Percentiles rank a stretch among this genome's conserved stretches.
phyloP scores from a whole-genome alignment of 2,113 vertebrate genomes.

The Menidia beryllina region DNA sequence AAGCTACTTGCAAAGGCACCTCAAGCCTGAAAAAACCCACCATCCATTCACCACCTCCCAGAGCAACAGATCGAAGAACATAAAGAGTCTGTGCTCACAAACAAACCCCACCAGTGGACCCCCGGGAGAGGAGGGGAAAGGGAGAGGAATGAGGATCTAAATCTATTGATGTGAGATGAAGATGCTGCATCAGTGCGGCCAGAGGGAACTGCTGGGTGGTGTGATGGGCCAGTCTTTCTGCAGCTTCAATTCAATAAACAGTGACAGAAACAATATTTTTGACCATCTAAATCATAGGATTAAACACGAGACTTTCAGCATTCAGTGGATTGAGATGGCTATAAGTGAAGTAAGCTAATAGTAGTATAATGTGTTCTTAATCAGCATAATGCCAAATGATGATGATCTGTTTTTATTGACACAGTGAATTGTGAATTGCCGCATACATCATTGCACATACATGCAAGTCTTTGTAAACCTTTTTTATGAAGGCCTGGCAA shows the following conservation, averaged over 20 bases:
- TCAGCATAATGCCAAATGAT: too few species aligned
- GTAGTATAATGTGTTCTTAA: too few species aligned
- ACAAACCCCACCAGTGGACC: slow-evolving; percentile 64
- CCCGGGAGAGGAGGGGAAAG: slow-evolving; percentile 57
- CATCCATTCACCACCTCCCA: slow-evolving; percentile 52
- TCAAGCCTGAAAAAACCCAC: slow-evolving; percentile 53
- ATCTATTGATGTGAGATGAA: slow-evolving; percentile 81
- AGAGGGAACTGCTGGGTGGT: slow-evolving; percentile 28
- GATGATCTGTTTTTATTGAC: too few species aligned
- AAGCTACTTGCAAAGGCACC: slow-evolving; percentile 37
- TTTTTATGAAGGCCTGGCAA: too few species aligned
- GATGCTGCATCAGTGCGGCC: slow-evolving; percentile 63
- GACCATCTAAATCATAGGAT: neutral
- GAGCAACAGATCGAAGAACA: slow-evolving; percentile 79
- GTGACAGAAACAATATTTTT: slow-evolving; percentile 12
- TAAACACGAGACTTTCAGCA: neutral
- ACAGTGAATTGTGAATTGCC: too few species aligned
- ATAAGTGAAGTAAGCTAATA: too few species aligned
- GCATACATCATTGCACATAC: too few species aligned
- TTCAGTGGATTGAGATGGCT: too few species aligned
- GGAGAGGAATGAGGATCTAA: slow-evolving; percentile 64
- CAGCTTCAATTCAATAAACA: slow-evolving; percentile 21
- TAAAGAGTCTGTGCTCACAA: slow-evolving; percentile 71
- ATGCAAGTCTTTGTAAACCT: neutral
- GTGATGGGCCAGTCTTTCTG: slow-evolving; percentile 15